phyloP scores from a whole-genome alignment of 2,888 invertebrate genomes.

The Drosophila algonquin region DNA sequence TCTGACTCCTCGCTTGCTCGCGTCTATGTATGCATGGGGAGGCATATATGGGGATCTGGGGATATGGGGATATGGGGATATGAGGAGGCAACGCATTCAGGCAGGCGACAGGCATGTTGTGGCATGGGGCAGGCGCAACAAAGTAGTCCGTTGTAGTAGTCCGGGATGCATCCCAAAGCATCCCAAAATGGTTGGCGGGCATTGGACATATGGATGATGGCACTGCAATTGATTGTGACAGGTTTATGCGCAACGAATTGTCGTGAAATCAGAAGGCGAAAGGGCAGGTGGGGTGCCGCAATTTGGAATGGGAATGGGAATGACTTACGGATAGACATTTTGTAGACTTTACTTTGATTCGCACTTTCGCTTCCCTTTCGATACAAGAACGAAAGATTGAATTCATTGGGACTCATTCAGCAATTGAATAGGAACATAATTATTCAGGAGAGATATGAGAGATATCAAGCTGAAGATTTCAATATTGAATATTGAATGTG shows the following conservation, averaged over 20 bases:
- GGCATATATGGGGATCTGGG: no score
- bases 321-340: no score
- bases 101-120: conserved; percentile 8
- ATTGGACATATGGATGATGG: conserved; percentile 28
- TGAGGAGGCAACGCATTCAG: not conserved
- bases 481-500: no score
- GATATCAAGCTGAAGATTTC: not conserved
- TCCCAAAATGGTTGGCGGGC: conserved; percentile 18
- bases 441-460: not conserved
- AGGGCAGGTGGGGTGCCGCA: no score
- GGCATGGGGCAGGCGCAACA: conserved; percentile 58
- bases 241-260: conserved; percentile 41
- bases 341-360: no score
- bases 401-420: no score
- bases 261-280: not conserved
- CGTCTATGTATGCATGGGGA: conserved; percentile 33
- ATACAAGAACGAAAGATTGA: no score
- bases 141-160: conserved; percentile 54
- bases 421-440: no score
- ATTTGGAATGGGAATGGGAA: not conserved
- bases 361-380: no score
- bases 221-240: conserved; percentile 43
- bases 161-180: conserved; percentile 8
- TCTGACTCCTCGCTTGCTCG: conserved; percentile 19
- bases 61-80: no score